Conservation (phyloP, 2,888 invertebrate species). For the Apodemia zela region DNA sequence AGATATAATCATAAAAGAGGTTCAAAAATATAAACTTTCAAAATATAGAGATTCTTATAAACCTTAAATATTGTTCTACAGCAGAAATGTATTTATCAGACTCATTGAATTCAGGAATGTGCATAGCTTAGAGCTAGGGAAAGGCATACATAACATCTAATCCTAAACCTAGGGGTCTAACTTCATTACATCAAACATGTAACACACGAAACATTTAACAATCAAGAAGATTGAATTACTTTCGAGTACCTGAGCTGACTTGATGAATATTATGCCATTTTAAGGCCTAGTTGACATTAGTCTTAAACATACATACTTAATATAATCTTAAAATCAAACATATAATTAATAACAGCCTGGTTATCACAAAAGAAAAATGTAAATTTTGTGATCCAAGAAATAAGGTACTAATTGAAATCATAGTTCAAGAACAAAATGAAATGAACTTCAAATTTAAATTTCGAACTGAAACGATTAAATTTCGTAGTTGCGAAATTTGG, state of each 20-base stretch:
- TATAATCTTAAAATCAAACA: slow-evolving; percentile 21
- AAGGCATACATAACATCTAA: slow-evolving; percentile 52
- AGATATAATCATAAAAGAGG: slow-evolving; percentile 61
- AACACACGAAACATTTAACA: slow-evolving; percentile 50
- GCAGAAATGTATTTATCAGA: slow-evolving; percentile 76
- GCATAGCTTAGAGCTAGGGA: slow-evolving; percentile 69
- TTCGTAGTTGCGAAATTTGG: slow-evolving; percentile 94
- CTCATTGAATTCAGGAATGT: slow-evolving; percentile 73
- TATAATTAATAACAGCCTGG: slow-evolving; percentile 22
- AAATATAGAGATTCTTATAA: slow-evolving; percentile 74
- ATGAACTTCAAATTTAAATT: slow-evolving; percentile 16
- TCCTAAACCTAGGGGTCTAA: slow-evolving; percentile 52
- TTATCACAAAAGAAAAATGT: slow-evolving; percentile 23
- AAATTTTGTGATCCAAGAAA: slow-evolving; percentile 27
- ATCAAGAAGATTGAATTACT: slow-evolving; percentile 66
- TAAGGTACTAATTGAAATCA: slow-evolving; percentile 39
- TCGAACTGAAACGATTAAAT: slow-evolving; percentile 81
- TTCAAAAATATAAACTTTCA: slow-evolving; percentile 75
- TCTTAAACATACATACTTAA: slow-evolving; percentile 19
- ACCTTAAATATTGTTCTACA: slow-evolving; percentile 64
- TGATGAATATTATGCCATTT: slow-evolving; percentile 75
- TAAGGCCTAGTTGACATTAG: slow-evolving; percentile 28
- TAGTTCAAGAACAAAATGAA: slow-evolving; percentile 32
- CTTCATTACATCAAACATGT: slow-evolving; percentile 42
- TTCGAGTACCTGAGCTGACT: slow-evolving; percentile 76